phyloP scores from a whole-genome alignment of 2,797 vertebrate species.

The Thunnus albacares region DNA sequence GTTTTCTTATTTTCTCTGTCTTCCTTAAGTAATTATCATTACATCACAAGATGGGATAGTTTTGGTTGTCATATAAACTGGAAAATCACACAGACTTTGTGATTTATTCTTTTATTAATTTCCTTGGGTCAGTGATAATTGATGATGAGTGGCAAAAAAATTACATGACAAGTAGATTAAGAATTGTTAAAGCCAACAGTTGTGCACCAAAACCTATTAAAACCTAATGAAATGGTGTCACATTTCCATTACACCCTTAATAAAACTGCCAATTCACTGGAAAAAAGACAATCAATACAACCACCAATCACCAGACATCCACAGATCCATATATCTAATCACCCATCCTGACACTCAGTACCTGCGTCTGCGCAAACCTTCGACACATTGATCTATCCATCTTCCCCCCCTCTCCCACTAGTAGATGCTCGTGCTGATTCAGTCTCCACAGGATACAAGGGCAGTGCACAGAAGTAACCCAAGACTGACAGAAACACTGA shows the following conservation, averaged over 20 bases:
- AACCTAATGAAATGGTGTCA: slow-evolving; percentile 57
- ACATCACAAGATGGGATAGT: not conserved
- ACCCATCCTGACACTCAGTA: slow-evolving; percentile 59
- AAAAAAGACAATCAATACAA: slow-evolving; percentile 67
- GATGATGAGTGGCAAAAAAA: slow-evolving; percentile 23
- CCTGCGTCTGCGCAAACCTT: slow-evolving; percentile 53
- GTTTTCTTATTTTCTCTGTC: not conserved
- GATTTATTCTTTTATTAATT: slow-evolving; percentile 3
- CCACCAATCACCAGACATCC: slow-evolving; percentile 65
- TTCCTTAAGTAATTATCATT: not conserved
- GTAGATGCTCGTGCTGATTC: slow-evolving; percentile 75
- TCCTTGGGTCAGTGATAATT: slow-evolving; percentile 3
- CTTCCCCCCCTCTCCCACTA: slow-evolving; percentile 41
- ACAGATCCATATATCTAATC: slow-evolving; percentile 73
- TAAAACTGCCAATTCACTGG: slow-evolving; percentile 62
- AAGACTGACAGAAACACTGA: slow-evolving; percentile 37
- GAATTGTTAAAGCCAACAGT: slow-evolving; percentile 15
- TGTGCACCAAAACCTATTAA: slow-evolving; percentile 42
- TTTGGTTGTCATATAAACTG: not conserved
- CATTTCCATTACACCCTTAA: slow-evolving; percentile 54
- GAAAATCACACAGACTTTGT: not conserved
- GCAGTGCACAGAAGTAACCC: slow-evolving; percentile 34
- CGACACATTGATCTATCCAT: slow-evolving; percentile 70
- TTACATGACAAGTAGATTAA: slow-evolving; percentile 5
- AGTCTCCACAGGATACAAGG: slow-evolving; percentile 63